These are phyloP conservation scores for Martes martes DNA, from an alignment of 2,113 vertebrate genomes.

Conservation along the genomic window DNA sequence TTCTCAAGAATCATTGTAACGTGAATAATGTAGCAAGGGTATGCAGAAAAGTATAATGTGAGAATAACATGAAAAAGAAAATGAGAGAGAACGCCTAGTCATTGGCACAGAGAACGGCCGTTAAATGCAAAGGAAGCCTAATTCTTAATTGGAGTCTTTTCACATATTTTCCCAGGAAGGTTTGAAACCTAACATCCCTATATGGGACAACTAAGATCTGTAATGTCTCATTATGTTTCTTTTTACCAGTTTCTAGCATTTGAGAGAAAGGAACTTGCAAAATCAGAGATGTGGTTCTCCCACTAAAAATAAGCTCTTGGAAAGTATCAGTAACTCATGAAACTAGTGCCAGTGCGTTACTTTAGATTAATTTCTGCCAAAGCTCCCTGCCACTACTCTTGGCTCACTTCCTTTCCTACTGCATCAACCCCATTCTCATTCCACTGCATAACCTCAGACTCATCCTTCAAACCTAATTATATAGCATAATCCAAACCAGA, in stretches of 20 bases:
- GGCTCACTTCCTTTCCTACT: background rate
- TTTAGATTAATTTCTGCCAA: background rate
- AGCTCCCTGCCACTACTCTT: background rate
- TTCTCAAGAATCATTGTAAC: background rate
- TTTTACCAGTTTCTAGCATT: background rate
- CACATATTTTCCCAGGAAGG: background rate
- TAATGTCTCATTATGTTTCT: background rate
- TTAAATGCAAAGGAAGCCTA: background rate
- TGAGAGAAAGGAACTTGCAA: background rate
- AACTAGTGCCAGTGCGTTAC: background rate
- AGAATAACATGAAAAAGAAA: background rate
- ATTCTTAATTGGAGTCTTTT: background rate
- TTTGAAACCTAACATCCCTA: background rate
- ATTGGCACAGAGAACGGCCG: fast-evolving
- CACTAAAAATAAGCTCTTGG: background rate
- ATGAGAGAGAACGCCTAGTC: background rate
- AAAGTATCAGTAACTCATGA: background rate
- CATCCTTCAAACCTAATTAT: background rate
- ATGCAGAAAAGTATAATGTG: background rate
- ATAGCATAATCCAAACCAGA: background rate
- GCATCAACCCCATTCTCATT: background rate
- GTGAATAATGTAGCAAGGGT: background rate
- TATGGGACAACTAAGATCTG: background rate
- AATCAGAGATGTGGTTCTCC: background rate
- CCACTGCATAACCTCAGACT: background rate